Evolutionary conservation across 30 jellyfish, hydroid and myxozoan species (phyloP).

Genomic region (Aurelia aurita): DNA sequence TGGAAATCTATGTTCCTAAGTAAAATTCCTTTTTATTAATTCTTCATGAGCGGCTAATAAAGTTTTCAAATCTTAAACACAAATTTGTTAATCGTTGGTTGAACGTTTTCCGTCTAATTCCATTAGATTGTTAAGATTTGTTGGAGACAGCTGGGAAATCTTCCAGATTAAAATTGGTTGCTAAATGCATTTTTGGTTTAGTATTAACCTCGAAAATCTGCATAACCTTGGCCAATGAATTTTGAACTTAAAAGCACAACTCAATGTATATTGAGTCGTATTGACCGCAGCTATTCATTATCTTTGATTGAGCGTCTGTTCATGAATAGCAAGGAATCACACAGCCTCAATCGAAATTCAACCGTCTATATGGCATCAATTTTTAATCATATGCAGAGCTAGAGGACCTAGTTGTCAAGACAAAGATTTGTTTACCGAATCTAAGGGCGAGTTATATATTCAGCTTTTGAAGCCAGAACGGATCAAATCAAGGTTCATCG

Average conservation of each 20-base stretch:
- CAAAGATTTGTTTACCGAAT: constrained; percentile 60
- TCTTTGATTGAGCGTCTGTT: constrained; percentile 10
- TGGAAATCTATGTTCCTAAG: too few species aligned
- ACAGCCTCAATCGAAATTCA: constrained; percentile 26
- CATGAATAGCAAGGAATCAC: not conserved
- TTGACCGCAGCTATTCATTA: constrained; percentile 45
- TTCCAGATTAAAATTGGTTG: not conserved
- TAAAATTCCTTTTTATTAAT: too few species aligned
- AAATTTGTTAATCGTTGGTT: too few species aligned
- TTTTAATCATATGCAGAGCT: constrained; percentile 35
- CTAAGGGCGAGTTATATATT: constrained; percentile 13
- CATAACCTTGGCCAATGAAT: not conserved
- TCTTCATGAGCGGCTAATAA: too few species aligned
- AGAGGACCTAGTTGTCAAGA: constrained; percentile 50
- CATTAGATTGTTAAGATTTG: not conserved
- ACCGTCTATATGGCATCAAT: constrained; percentile 29
- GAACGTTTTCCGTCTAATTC: too few species aligned
- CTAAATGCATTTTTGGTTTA: not conserved
- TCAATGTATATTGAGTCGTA: constrained; percentile 14
- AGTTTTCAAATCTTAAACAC: too few species aligned
- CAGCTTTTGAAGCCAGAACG: not conserved
- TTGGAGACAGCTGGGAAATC: constrained; percentile 3
- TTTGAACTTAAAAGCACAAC: constrained; percentile 3
- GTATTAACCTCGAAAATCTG: not conserved
- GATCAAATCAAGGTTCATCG: not conserved